phyloP scores from a whole-genome alignment of 2,113 vertebrate species.

The Onychostruthus taczanowskii region DNA sequence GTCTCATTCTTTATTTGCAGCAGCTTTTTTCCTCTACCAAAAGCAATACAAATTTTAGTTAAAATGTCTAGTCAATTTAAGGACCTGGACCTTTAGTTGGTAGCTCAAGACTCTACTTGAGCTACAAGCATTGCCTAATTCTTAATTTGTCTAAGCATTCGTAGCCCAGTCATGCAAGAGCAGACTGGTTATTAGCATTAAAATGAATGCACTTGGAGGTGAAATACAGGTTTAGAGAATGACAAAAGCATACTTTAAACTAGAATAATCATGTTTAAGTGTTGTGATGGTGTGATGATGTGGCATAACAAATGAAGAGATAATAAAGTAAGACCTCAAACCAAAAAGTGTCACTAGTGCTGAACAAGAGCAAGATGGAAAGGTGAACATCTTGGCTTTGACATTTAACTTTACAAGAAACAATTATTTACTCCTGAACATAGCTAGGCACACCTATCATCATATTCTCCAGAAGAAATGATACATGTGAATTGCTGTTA shows the following conservation, averaged over 20 bases:
- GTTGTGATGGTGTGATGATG: background rate
- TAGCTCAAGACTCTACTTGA: background rate
- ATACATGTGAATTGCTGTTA: background rate
- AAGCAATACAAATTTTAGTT: background rate
- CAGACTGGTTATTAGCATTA: background rate
- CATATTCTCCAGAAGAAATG: background rate
- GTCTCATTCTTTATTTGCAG: background rate
- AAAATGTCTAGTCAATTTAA: background rate
- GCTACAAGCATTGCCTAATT: background rate
- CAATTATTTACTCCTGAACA: background rate
- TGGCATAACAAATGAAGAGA: background rate
- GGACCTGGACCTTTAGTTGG: background rate
- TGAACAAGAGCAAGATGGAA: background rate
- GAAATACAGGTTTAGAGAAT: background rate
- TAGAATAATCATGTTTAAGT: background rate
- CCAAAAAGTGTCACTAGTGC: background rate
- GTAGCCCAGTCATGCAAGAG: background rate
- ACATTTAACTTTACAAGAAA: background rate
- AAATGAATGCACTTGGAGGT: background rate
- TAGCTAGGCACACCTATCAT: background rate
- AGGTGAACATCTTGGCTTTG: background rate
- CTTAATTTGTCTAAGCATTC: background rate
- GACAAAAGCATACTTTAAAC: background rate
- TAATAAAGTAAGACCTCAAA: background rate
- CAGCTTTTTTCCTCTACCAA: background rate